These are phyloP conservation scores for Glaucopsyche alexis DNA, from an alignment of 2,888 invertebrate genomes.

Conservation along the genomic window DNA sequence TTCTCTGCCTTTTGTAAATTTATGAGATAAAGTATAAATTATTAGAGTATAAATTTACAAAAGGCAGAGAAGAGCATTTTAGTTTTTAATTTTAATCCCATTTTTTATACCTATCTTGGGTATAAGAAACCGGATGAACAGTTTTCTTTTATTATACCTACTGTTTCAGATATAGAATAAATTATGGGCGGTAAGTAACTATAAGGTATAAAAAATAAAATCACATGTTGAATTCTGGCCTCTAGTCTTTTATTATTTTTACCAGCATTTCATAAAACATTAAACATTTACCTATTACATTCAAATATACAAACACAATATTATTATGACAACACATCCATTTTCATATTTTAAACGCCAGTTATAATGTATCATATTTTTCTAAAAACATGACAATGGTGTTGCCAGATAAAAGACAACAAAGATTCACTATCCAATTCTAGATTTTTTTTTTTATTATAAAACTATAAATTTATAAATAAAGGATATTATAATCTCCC, in stretches of 20 bases:
- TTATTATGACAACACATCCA: conserved; percentile 14
- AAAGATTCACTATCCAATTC: neutral
- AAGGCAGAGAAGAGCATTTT: no score
- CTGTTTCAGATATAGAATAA: no score
- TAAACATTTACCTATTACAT: conserved; percentile 39
- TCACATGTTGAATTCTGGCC: neutral
- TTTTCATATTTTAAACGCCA: neutral
- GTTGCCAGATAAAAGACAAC: conserved; percentile 1
- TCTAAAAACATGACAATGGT: conserved; percentile 27
- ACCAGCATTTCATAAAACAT: conserved; percentile 40
- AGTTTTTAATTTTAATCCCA: no score
- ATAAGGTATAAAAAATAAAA: neutral
- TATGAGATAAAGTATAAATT: no score
- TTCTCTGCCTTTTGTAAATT: no score
- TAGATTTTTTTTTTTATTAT: neutral
- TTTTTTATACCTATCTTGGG: no score
- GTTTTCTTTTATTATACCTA: no score
- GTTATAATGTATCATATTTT: neutral
- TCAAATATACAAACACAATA: conserved; percentile 44
- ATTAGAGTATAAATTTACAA: no score
- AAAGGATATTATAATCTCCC: neutral
- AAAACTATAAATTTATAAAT: conserved; percentile 6
- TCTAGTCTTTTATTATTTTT: conserved; percentile 38
- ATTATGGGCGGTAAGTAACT: neutral
- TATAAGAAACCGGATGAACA: no score